Evolutionary conservation across 2,113 vertebrate species (phyloP).

Genomic region (Mystacornis crossleyi): DNA sequence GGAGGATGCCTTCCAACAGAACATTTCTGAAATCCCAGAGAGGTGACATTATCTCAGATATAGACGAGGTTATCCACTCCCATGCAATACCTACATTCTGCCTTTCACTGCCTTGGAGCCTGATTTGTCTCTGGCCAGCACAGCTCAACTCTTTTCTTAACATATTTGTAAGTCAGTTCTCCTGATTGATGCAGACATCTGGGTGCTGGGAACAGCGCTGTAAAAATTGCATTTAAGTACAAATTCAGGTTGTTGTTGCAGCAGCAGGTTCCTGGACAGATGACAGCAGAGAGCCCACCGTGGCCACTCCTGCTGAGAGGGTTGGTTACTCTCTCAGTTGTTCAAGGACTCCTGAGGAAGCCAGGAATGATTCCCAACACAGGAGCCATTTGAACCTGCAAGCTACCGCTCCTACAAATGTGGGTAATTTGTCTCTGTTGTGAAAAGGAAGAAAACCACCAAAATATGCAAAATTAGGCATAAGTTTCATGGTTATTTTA

Average conservation of each 20-base stretch:
- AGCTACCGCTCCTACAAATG: neutral
- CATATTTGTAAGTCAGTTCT: neutral
- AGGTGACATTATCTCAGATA: neutral
- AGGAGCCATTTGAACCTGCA: neutral
- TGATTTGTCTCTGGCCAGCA: neutral
- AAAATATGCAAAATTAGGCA: neutral
- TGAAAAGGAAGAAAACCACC: neutral
- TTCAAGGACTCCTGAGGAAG: neutral
- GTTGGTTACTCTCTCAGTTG: neutral
- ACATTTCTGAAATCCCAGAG: neutral
- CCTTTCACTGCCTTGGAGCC: neutral
- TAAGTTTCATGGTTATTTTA: neutral
- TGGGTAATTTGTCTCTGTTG: neutral
- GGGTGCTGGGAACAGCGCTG: neutral
- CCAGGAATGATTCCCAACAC: neutral
- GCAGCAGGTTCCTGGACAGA: neutral
- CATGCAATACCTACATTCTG: neutral
- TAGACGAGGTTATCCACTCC: rapidly evolving
- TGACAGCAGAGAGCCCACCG: neutral
- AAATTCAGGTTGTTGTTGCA: neutral
- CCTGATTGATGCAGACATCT: neutral
- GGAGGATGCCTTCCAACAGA: neutral
- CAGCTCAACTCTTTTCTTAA: neutral
- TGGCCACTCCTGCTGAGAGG: neutral
- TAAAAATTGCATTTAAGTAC: neutral